phyloP scores from a whole-genome alignment of 2,888 invertebrate genomes.

The Ptilodon capucinus region DNA sequence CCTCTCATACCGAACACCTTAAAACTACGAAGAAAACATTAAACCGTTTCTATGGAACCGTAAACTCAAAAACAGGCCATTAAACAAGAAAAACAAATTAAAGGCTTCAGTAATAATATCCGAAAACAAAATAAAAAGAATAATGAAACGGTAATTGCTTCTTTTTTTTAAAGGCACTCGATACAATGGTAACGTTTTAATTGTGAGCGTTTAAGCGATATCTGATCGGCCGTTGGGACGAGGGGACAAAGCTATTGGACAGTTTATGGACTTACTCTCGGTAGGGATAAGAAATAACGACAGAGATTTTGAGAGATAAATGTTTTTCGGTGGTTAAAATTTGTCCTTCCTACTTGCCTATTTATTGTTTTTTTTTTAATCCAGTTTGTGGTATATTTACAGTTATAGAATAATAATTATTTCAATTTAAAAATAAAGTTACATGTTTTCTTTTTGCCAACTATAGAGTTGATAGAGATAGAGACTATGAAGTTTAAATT shows the following conservation, averaged over 20 bases:
- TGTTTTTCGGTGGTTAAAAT: background rate
- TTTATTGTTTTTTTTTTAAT: too few relatives aligned
- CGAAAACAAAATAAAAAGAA: background rate
- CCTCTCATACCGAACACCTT: too few relatives aligned
- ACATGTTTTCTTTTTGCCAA: too few relatives aligned
- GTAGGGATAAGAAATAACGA: background rate
- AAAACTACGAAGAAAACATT: background rate
- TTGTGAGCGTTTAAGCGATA: constrained; percentile 39
- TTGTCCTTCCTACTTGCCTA: too few relatives aligned
- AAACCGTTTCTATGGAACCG: background rate
- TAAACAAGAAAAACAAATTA: background rate
- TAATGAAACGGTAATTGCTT: background rate
- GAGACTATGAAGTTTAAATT: too few relatives aligned
- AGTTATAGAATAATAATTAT: too few relatives aligned
- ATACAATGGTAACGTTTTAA: constrained; percentile 41
- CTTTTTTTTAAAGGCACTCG: background rate
- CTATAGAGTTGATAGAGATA: too few relatives aligned
- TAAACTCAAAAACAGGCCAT: background rate
- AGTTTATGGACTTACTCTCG: constrained; percentile 21
- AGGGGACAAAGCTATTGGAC: constrained; percentile 24
- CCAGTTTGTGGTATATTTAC: too few relatives aligned
- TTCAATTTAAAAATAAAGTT: too few relatives aligned
- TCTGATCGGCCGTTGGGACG: constrained; percentile 28
- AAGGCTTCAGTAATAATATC: background rate
- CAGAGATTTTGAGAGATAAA: background rate